phyloP scores from a whole-genome alignment of 2,888 invertebrate species.

The Phaedon cochleariae region DNA sequence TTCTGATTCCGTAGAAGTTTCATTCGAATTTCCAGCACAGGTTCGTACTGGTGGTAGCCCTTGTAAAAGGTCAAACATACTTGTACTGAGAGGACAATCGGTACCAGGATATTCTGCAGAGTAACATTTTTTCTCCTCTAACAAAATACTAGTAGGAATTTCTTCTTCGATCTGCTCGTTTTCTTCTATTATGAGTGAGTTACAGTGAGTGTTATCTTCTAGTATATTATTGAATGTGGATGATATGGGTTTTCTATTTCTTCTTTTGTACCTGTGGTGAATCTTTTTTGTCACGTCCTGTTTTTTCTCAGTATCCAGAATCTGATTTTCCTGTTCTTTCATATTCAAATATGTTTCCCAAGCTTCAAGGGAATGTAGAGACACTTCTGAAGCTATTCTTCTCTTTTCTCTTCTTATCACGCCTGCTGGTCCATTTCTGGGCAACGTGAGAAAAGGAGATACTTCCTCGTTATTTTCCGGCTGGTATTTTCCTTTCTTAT shows the following conservation, averaged over 20 bases:
- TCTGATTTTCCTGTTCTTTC: slow-evolving; percentile 15
- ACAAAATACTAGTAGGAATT: not conserved
- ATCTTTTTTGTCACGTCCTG: slow-evolving; percentile 11
- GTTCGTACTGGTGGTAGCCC: not conserved
- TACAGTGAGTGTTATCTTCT: slow-evolving; percentile 30
- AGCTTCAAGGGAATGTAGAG: slow-evolving; percentile 42
- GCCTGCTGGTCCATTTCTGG: not conserved
- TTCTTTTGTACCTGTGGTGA: slow-evolving; percentile 24
- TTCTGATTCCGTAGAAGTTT: not conserved
- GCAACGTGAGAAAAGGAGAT: slow-evolving; percentile 14
- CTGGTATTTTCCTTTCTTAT: not conserved
- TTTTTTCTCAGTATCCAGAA: slow-evolving; percentile 9
- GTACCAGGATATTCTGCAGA: not conserved
- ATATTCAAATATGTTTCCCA: slow-evolving; percentile 46
- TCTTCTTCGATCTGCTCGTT: not conserved
- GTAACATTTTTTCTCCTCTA: not conserved
- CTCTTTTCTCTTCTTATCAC: slow-evolving; percentile 33
- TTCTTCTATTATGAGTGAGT: slow-evolving; percentile 1
- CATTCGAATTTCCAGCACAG: not conserved
- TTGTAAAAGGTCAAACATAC: not conserved
- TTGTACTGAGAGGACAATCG: not conserved
- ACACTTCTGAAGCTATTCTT: slow-evolving; percentile 39
- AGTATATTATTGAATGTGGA: slow-evolving; percentile 47
- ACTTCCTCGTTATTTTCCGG: slow-evolving; percentile 2
- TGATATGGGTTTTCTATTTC: slow-evolving; percentile 45